Percentiles rank a stretch among this genome's conserved stretches.
Conservation (phyloP, 2,888 invertebrate genomes). For the Torymus tubicola region DNA sequence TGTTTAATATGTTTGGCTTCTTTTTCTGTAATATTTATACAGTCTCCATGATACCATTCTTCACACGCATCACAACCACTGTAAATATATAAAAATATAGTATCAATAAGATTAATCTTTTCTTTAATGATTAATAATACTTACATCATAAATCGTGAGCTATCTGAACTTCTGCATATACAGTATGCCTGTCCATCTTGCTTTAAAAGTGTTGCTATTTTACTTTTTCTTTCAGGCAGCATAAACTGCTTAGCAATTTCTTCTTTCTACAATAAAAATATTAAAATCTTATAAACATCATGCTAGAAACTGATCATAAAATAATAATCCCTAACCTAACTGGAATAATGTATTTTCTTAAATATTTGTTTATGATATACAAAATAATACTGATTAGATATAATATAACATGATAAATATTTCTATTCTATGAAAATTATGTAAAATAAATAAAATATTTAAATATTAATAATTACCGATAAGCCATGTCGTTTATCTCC, state of each 20-base stretch:
- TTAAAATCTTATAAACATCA: background rate
- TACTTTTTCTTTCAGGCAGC: constrained; percentile 92
- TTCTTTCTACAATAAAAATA: constrained; percentile 80
- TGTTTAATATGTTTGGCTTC: constrained; percentile 95
- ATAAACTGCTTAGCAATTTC: constrained; percentile 94
- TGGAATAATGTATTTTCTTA: too few relatives aligned
- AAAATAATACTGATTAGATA: too few relatives aligned
- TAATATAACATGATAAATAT: too few relatives aligned
- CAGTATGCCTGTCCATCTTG: constrained; percentile 96
- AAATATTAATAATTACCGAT: constrained; percentile 62
- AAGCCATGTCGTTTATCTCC: constrained; percentile 67
- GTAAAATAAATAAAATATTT: background rate
- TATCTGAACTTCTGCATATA: constrained; percentile 95
- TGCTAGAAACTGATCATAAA: too few relatives aligned
- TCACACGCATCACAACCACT: constrained; percentile 98
- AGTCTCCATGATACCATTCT: constrained; percentile 99
- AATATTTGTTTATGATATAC: too few relatives aligned
- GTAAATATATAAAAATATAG: constrained; percentile 61
- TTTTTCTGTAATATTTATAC: constrained; percentile 95
- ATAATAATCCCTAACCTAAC: too few relatives aligned
- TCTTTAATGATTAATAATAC: constrained; percentile 65
- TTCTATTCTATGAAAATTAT: too few relatives aligned
- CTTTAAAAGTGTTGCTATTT: constrained; percentile 90
- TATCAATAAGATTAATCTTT: too few relatives aligned
- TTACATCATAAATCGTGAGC: constrained; percentile 97